These are phyloP conservation scores for Diplazon laetatorius DNA, from an alignment of 2,888 invertebrate genomes.

Conservation along the genomic window DNA sequence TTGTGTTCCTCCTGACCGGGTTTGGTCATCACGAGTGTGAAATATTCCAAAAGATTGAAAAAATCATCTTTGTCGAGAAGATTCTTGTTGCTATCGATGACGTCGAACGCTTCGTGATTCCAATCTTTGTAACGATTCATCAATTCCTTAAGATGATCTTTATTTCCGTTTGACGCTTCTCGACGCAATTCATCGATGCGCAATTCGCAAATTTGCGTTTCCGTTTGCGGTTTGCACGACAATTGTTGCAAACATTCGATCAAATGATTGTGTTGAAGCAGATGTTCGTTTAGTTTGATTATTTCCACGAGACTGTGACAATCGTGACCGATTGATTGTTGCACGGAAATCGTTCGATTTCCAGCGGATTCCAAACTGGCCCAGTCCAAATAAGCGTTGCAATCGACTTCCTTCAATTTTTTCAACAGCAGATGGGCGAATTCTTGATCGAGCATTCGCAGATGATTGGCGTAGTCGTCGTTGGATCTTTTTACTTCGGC, in stretches of 20 bases:
- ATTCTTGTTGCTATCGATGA: slow-evolving; percentile 61
- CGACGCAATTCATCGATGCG: slow-evolving; percentile 70
- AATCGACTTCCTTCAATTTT: slow-evolving; percentile 74
- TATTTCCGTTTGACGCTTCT: slow-evolving; percentile 65
- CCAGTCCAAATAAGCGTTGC: slow-evolving; percentile 76
- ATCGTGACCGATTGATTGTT: slow-evolving; percentile 75
- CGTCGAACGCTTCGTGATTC: slow-evolving; percentile 69
- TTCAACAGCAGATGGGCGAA: slow-evolving; percentile 70
- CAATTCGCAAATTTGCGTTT: slow-evolving; percentile 50
- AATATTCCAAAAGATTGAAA: slow-evolving; percentile 71
- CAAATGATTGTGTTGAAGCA: slow-evolving; percentile 69
- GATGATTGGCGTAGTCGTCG: slow-evolving; percentile 46
- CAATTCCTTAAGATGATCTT: slow-evolving; percentile 69
- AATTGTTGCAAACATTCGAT: slow-evolving; percentile 73
- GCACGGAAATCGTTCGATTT: slow-evolving; percentile 71
- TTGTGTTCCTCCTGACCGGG: slow-evolving; percentile 63
- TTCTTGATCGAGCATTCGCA: slow-evolving; percentile 67
- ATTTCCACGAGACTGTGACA: slow-evolving; percentile 72
- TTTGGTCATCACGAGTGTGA: slow-evolving; percentile 66
- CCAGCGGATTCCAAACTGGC: slow-evolving; percentile 73
- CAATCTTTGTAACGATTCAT: slow-evolving; percentile 73
- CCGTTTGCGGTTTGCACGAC: slow-evolving; percentile 70
- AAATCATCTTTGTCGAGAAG: slow-evolving; percentile 70
- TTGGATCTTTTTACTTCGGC: slow-evolving; percentile 64
- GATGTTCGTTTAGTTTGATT: slow-evolving; percentile 60